Base-by-base conservation (phyloP, 2,113 vertebrate species). In the Cololabis saira region DNA sequence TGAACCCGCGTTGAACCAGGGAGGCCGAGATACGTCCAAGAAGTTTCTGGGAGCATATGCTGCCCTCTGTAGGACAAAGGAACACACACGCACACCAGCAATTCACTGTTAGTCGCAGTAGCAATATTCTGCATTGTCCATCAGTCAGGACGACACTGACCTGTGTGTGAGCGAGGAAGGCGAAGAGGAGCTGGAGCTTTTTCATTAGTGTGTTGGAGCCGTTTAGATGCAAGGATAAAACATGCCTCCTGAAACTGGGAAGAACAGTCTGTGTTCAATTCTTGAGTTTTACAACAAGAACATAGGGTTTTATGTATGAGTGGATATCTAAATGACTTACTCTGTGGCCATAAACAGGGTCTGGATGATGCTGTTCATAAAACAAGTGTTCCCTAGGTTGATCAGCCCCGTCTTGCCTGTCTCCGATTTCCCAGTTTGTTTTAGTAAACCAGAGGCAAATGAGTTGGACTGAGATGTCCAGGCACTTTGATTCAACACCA, bases 311-410 rank as follows among this genome's bases (percentile, higher is more conserved):
- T 17, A 49, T 48, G 17, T 18, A 5, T 24, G 3, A 41, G 2
- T 17, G 2, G 24, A 11, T 21, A 9, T 64, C 60, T 49, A 5
- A 16, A 43, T 2, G 40, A 95, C 96, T 96, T 92, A 99, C 98
- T 99, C 97, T 67, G 97, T 98, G 76, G 98, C 96, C 97, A 98
- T 98, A 87, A 97, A 99, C 62, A 99, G 93, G 24, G 95, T 96
- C 89, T 99, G 98, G 80, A 99, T 94, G 87, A 99, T 95, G 91
- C 97, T 99, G 89, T 99, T 99, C 95, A 99, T 98, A 84, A 95
- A 99, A 87, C 98, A 99, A 2, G 97, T 99, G 85, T 99, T 99
- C 71, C 98, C 97, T 76, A 99, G 88, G 89, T 99, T 99, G 88
- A 99, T 92, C 51, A 99, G 92, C 63, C 98, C 98, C 6, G 98